phyloP scores from a whole-genome alignment of 2,888 invertebrate genomes.

The Baccha elongata region DNA sequence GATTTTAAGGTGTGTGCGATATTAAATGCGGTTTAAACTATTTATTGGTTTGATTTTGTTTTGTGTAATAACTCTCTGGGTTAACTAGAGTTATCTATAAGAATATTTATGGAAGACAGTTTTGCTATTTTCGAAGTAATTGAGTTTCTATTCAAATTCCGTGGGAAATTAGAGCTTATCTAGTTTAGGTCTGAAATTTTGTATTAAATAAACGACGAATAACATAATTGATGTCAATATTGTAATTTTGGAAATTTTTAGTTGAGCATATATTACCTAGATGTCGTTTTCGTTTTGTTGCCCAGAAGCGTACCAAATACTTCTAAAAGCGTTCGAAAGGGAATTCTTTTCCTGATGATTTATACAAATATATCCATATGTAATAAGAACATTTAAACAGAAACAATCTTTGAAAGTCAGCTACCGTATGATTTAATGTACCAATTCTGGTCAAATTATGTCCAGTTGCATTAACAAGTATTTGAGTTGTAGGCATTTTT shows the following conservation, averaged over 20 bases:
- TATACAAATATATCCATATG: too few relatives aligned
- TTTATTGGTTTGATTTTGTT: conserved; percentile 16
- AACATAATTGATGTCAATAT: background rate
- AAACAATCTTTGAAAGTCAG: too few relatives aligned
- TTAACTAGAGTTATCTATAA: conserved; percentile 21
- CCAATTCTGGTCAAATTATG: too few relatives aligned
- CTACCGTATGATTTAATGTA: too few relatives aligned
- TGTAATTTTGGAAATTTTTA: background rate
- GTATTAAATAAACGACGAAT: background rate
- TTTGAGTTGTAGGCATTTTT: too few relatives aligned
- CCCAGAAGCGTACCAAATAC: too few relatives aligned
- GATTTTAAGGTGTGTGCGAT: conserved; percentile 5
- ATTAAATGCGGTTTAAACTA: conserved; percentile 8
- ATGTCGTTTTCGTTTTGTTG: too few relatives aligned
- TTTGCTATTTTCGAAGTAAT: conserved; percentile 26
- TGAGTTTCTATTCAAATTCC: conserved; percentile 27
- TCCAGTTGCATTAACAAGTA: too few relatives aligned
- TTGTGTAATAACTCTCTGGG: conserved; percentile 25
- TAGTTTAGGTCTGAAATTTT: background rate
- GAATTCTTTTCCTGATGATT: too few relatives aligned
- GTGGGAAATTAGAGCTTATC: conserved; percentile 15
- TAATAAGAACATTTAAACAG: too few relatives aligned
- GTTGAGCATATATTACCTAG: too few relatives aligned
- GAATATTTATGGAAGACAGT: conserved; percentile 16
- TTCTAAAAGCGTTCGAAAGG: too few relatives aligned